Evolutionary conservation across 2,797 vertebrate genomes (phyloP).

Genomic region (Phalloptychus januarius): DNA sequence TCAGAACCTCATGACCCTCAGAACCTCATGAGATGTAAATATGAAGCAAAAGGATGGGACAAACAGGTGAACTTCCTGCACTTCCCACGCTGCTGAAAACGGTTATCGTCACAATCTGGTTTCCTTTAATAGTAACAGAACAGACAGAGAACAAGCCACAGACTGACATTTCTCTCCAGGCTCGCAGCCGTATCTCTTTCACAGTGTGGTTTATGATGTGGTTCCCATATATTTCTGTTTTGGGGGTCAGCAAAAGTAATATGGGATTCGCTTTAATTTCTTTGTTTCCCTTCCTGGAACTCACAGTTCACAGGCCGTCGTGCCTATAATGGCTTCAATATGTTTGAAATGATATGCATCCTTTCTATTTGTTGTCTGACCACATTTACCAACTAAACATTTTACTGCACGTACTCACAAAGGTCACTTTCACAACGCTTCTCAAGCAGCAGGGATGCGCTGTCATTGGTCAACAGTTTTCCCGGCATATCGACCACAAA

Average conservation of each 20-base stretch:
- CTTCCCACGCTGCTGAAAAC: neutral
- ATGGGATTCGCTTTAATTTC: conserved; percentile 3
- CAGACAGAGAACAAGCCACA: neutral
- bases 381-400: neutral
- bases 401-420: conserved; percentile 1
- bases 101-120: neutral
- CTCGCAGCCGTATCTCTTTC: neutral
- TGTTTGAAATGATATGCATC: neutral
- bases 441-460: neutral
- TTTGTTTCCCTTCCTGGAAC: neutral
- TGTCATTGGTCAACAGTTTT: neutral
- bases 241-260: neutral
- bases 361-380: neutral
- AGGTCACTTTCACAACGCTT: neutral
- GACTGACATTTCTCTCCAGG: neutral
- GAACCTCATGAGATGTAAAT: neutral
- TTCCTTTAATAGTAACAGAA: neutral
- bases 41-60: neutral
- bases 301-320: neutral
- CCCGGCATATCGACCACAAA: neutral
- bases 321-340: neutral
- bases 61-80: conserved; percentile 3
- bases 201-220: neutral
- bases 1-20: neutral
- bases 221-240: neutral